Evolutionary conservation across 35 echinoderm and acorn worm genomes (phyloP), one percentile per base, ranked within the genome.

Genomic region (Hemicentrotus pulcherrimus): DNA sequence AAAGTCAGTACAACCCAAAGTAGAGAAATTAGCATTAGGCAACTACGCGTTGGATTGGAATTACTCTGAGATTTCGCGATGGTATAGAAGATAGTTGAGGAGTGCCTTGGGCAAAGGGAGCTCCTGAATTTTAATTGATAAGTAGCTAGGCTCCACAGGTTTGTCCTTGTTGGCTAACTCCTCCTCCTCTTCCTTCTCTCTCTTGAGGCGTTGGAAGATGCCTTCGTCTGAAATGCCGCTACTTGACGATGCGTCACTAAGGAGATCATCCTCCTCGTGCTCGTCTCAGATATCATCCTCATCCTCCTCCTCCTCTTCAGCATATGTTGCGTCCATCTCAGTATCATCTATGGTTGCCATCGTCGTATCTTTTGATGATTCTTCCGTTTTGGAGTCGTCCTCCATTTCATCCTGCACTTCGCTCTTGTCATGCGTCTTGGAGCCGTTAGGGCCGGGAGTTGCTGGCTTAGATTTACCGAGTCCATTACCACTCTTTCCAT

Each of bases 71-170:
- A 96, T 94, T 86, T 97, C 92, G 12, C 98, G 88, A 94, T 98
- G 86, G 48, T 96, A 99, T 15, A 99, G 96, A 31, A 99, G 94
- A 85, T 96, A 97, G 6, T 96, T 94, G 58, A 99, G 88, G 32
- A 99, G 65, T 0, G 97, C 96, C 85, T 65, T 95, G 8, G 98
- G 98, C 6, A 99, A 85, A 46, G 98, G 98, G 41, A 99, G 94
- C 91, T 95, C 31, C 35, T 96, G 48, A 14, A 99, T 97, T 94
- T 96, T 98, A 92, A 95, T 94, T 47, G 96, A 78, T n/a, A 99
- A 60, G 86, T 98, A 96, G 95, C 96, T 99, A 85, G 95, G 97
- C 86, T 97, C 96, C 6, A 87, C 31, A 9, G 94, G 95, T 78
- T 88, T 88, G 5, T 94, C 86, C 9, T 95, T 86, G 35, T 92